phyloP scores from a whole-genome alignment of 1,140 invertebrate genomes.

The Pseudomyrmex concolor region DNA sequence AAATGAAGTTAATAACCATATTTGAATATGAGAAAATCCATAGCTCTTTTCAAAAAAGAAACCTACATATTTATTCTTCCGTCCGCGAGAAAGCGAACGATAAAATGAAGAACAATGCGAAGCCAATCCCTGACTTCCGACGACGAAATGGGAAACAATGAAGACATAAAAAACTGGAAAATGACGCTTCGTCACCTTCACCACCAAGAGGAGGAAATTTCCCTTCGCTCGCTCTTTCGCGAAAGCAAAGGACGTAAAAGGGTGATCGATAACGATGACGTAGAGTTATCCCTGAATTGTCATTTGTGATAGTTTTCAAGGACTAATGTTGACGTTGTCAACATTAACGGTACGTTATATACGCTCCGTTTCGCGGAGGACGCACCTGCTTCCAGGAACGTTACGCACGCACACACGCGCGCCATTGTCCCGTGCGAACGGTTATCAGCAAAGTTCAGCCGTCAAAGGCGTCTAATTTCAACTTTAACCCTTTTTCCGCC shows the following conservation, averaged over 20 bases:
- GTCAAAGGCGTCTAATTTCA: conserved; percentile 53
- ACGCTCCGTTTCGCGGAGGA: not conserved
- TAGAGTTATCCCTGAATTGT: conserved; percentile 19
- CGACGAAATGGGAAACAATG: too few species aligned
- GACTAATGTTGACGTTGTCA: conserved; percentile 24
- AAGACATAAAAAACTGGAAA: not conserved
- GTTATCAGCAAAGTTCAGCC: conserved; percentile 46
- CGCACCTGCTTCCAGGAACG: conserved; percentile 27
- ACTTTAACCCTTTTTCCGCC: conserved; percentile 52
- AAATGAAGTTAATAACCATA: too few species aligned
- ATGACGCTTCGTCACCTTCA: too few species aligned
- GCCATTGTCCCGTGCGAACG: conserved; percentile 7
- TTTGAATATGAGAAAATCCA: too few species aligned
- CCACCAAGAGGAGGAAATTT: not conserved
- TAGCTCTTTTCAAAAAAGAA: not conserved
- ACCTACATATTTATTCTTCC: not conserved
- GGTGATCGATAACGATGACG: conserved; percentile 15
- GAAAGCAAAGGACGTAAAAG: not conserved
- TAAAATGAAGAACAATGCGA: too few species aligned
- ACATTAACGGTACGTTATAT: conserved; percentile 9
- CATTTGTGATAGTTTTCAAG: not conserved
- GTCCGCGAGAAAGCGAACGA: too few species aligned
- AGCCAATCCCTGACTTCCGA: too few species aligned
- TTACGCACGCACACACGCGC: not conserved
- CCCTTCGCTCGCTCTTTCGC: not conserved